Evolutionary conservation across 92 coral and sea anemone species (phyloP), one percentile per base, ranked within the genome.

Genomic region (Bergia sp.): DNA sequence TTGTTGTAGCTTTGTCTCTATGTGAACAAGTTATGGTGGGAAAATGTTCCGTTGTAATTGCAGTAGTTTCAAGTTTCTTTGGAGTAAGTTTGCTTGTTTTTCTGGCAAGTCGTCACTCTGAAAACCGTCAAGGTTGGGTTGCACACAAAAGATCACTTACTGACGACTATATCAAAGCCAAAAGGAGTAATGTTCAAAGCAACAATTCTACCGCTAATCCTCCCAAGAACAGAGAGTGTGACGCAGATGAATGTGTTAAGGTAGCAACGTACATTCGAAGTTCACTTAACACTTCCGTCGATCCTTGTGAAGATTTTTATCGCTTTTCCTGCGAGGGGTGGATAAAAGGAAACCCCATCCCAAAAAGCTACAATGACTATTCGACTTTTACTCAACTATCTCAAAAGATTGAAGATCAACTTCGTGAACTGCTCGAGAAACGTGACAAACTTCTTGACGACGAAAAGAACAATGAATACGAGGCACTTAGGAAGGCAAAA

Each of bases 291-390:
- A 69, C 88, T 16, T 88, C 90, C 7, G 95, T 90, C 36, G 74
- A 94, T 39, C 98, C 99, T 1, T 97, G 99, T 72, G 92, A 94
- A 36, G 99, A 97, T 76, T 97, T 97, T 79, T 97, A 91, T 77
- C 86, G 88, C 20, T 97, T 94, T 79, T 93, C 95, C 8, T 97
- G 99, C 77, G 99, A 98, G 11, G 92, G 93, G 50, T 97, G 99
- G 99, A 92, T 94, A 39, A 81, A 88, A 42, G 75, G 88, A 73
- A 95, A 97, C 86, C 99, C 98, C 23, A 96, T 97, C 39, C 99
- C 99, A 67, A 95, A 95, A 23, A 95, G 98, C 75, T 97, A 97
- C 69, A 97, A 97, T 78, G 99, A 97, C 73, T 97, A 88, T 90
- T 95, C 96, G 21, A 97, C 99, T 8, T 97, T 97, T 64, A 94